Evolutionary conservation across 1,140 invertebrate species (phyloP).

Genomic region (Neelides sp.): DNA sequence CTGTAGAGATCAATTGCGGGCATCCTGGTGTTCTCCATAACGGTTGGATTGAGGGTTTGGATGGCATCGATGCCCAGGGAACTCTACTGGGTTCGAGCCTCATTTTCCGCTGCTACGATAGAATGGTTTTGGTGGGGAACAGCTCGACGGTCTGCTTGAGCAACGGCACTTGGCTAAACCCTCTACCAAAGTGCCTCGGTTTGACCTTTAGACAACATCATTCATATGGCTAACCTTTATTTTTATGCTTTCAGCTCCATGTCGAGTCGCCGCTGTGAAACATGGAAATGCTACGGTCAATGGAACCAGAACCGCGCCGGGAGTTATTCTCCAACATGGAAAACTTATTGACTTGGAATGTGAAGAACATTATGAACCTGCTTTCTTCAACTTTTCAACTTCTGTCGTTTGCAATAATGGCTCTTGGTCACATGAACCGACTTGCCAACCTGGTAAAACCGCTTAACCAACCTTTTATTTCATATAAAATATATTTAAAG

Average conservation of each 20-base stretch:
- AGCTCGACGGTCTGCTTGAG: conserved; percentile 79
- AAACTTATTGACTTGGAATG: conserved; percentile 72
- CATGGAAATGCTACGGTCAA: conserved; percentile 26
- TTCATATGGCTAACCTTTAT: conserved; percentile 1
- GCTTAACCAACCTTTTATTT: too few relatives aligned
- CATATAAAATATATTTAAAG: too few relatives aligned
- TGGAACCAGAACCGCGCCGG: conserved; percentile 20
- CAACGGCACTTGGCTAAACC: conserved; percentile 82
- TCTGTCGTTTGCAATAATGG: conserved; percentile 82
- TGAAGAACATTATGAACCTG: conserved; percentile 65
- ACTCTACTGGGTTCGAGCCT: conserved; percentile 79
- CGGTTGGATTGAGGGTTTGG: conserved; percentile 88
- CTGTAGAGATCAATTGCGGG: conserved; percentile 83
- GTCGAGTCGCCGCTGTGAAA: conserved; percentile 19
- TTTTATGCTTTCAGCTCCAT: conserved; percentile 21
- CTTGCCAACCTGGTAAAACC: conserved; percentile 69
- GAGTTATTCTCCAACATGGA: conserved; percentile 63
- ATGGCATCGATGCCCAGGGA: conserved; percentile 57
- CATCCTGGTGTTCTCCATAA: conserved; percentile 79
- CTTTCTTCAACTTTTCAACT: conserved; percentile 53
- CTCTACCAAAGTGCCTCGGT: conserved; percentile 72
- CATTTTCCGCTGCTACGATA: conserved; percentile 84
- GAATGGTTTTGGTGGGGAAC: conserved; percentile 80
- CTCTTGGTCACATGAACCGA: conserved; percentile 85
- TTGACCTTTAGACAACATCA: conserved; percentile 6